phyloP scores from a whole-genome alignment of 2,797 vertebrate genomes.

The Taeniopygia guttata region DNA sequence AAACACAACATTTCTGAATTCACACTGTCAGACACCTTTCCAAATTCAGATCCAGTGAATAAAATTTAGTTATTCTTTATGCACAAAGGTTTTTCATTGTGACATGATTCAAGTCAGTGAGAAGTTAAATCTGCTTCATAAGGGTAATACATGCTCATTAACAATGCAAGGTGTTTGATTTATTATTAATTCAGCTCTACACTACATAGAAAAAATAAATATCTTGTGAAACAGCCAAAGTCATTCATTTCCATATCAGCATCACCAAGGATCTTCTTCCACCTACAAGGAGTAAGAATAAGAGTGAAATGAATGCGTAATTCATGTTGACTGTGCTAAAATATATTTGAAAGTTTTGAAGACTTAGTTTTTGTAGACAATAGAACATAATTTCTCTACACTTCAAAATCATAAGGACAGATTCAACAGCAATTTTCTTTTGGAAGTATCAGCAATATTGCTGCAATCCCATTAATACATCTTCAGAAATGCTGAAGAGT shows the following conservation, averaged over 20 bases:
- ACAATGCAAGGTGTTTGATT: neutral
- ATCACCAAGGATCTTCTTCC: conserved; percentile 16
- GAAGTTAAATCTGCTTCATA: neutral
- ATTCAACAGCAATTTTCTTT: neutral
- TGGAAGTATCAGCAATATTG: neutral
- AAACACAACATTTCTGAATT: neutral
- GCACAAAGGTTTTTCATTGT: neutral
- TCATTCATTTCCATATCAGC: neutral
- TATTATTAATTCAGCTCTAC: neutral
- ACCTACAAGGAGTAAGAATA: conserved; percentile 34
- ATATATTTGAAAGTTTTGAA: neutral
- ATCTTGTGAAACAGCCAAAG: neutral
- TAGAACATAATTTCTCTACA: neutral
- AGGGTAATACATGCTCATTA: neutral
- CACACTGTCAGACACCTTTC: neutral
- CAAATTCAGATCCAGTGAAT: neutral
- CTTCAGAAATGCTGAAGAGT: neutral
- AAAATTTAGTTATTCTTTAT: neutral
- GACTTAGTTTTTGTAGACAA: neutral
- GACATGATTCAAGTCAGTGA: neutral
- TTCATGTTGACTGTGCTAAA: neutral
- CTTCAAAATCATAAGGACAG: neutral
- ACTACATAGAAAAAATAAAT: neutral
- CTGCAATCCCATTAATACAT: neutral
- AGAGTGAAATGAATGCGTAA: neutral